phyloP scores from a whole-genome alignment of 1,140 invertebrate species.

The Zaprionus davidi region DNA sequence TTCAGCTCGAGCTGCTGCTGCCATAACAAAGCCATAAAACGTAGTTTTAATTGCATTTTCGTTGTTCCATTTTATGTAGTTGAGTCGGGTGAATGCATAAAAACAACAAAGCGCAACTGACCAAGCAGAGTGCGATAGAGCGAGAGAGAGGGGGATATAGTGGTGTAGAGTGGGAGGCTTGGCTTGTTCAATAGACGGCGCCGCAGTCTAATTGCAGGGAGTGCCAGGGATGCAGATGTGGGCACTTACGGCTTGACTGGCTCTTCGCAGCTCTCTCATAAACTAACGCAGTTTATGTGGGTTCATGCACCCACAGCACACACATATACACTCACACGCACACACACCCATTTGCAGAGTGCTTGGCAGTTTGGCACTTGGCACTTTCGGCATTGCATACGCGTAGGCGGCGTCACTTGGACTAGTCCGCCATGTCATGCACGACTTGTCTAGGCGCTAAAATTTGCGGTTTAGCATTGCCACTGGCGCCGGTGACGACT shows the following conservation, averaged over 20 bases:
- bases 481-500: slow-evolving; percentile 61
- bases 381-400: slow-evolving; percentile 78
- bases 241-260: slow-evolving; percentile 75
- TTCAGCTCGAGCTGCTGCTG: slow-evolving; percentile 37
- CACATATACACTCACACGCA: slow-evolving; percentile 13
- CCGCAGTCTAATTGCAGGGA: slow-evolving; percentile 77
- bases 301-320: slow-evolving; percentile 67
- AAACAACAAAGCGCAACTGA: slow-evolving; percentile 72
- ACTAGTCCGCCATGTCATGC: slow-evolving; percentile 64
- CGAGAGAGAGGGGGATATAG: background rate
- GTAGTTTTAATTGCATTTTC: slow-evolving; percentile 84
- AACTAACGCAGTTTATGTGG: slow-evolving; percentile 77
- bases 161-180: background rate
- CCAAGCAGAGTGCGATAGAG: slow-evolving; percentile 42
- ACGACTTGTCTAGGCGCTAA: slow-evolving; percentile 73
- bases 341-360: too few species aligned
- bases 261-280: slow-evolving; percentile 70
- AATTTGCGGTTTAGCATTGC: slow-evolving; percentile 80
- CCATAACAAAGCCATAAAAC: slow-evolving; percentile 84
- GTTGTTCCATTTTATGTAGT: slow-evolving; percentile 83
- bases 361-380: slow-evolving; percentile 62
- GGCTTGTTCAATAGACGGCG: slow-evolving; percentile 66
- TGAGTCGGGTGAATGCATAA: slow-evolving; percentile 69
- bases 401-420: slow-evolving; percentile 71
- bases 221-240: slow-evolving; percentile 40